Evolutionary conservation across 2,888 invertebrate species (phyloP).

Genomic region (Hyalella azteca): DNA sequence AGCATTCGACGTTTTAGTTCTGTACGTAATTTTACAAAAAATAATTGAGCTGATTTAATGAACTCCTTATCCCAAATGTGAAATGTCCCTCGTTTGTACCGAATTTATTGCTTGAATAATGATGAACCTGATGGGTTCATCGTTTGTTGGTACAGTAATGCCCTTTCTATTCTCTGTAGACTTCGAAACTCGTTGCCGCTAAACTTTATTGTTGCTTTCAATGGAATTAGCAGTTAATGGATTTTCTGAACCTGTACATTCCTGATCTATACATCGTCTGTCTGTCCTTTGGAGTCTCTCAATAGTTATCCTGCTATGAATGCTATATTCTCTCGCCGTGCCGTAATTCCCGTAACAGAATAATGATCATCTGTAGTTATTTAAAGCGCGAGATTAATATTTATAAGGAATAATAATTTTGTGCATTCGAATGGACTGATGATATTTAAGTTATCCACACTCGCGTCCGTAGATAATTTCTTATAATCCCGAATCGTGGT

Average conservation of each 20-base stretch:
- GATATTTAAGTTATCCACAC: too few relatives aligned
- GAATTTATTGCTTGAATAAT: neutral
- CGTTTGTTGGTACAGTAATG: neutral
- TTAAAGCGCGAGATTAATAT: too few relatives aligned
- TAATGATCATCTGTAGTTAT: too few relatives aligned
- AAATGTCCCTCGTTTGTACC: neutral
- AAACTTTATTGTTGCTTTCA: conserved; percentile 34
- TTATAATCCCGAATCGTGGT: too few relatives aligned
- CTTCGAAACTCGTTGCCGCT: conserved; percentile 17
- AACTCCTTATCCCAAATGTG: neutral
- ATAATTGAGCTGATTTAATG: neutral
- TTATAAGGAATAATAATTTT: too few relatives aligned
- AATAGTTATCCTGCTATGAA: neutral
- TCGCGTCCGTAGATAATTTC: too few relatives aligned
- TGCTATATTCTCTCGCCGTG: conserved; percentile 31
- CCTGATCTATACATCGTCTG: conserved; percentile 27
- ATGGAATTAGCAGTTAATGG: conserved; percentile 22
- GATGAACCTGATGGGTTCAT: neutral
- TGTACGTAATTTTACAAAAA: conserved; percentile 3
- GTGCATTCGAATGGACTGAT: too few relatives aligned
- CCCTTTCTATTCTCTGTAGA: conserved; percentile 15
- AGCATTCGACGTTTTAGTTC: neutral
- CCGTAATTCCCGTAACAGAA: too few relatives aligned
- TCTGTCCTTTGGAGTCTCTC: conserved; percentile 17
- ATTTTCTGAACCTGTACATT: conserved; percentile 36